phyloP scores from a whole-genome alignment of 2,888 invertebrate genomes.

The Diaprepes abbreviatus region DNA sequence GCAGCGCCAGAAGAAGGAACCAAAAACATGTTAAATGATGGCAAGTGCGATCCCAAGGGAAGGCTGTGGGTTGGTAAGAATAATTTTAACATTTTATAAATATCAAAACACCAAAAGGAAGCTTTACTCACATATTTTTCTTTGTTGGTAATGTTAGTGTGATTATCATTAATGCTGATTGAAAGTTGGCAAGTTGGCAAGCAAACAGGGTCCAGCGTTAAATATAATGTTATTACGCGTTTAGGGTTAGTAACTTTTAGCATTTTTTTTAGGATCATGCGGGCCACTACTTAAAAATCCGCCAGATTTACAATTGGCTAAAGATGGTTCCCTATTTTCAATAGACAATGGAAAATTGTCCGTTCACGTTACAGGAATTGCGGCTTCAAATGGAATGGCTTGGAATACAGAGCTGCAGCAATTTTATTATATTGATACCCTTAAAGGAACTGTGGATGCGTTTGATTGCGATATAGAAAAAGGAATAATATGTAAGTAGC shows the following conservation, averaged over 20 bases:
- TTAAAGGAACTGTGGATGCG: conserved; percentile 74
- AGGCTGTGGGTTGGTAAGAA: conserved; percentile 72
- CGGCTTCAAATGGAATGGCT: conserved; percentile 76
- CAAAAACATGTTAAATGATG: conserved; percentile 85
- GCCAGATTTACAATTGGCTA: conserved; percentile 47
- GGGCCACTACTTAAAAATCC: conserved; percentile 58
- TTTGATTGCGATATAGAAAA: conserved; percentile 74
- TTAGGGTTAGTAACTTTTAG: too few species aligned
- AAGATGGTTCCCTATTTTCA: conserved; percentile 52
- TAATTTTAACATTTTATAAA: not conserved
- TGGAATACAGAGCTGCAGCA: conserved; percentile 77
- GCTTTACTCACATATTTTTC: not conserved
- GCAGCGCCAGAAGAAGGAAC: conserved; percentile 78
- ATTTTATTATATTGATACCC: conserved; percentile 85
- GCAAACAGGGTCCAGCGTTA: too few species aligned
- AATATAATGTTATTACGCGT: too few species aligned
- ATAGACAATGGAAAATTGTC: conserved; percentile 50
- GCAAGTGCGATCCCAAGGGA: conserved; percentile 82
- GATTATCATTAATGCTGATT: too few species aligned
- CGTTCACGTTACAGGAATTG: conserved; percentile 53
- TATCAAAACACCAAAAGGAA: too few species aligned
- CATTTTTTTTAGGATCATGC: conserved; percentile 56
- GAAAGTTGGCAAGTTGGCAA: too few species aligned
- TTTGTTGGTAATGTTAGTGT: not conserved
- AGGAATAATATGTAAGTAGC: conserved; percentile 68